These are phyloP conservation scores for Crenuchus spilurus DNA, from an alignment of 2,797 vertebrate species.

Conservation along the genomic window DNA sequence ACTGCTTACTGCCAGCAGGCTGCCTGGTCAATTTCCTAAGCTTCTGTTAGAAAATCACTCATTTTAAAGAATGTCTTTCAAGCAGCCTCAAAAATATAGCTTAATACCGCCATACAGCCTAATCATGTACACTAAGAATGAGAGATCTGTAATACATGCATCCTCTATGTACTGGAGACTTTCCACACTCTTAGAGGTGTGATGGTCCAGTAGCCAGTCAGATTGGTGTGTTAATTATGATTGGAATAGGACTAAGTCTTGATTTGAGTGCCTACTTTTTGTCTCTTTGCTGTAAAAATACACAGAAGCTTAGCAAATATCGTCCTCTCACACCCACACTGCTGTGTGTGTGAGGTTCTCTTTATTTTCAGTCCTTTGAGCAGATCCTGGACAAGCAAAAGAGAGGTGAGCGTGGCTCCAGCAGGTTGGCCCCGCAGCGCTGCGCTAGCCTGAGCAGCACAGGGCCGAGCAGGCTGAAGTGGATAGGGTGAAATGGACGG, in stretches of 20 bases:
- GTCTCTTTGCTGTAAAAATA: conserved; percentile 36
- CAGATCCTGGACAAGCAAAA: conserved; percentile 81
- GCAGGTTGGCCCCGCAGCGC: conserved; percentile 65
- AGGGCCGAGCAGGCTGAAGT: conserved; percentile 56
- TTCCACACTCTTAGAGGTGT: background rate
- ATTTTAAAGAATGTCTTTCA: conserved; percentile 25
- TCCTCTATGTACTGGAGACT: background rate
- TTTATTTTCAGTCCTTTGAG: conserved; percentile 77
- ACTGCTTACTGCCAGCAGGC: conserved; percentile 77
- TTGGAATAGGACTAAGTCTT: background rate
- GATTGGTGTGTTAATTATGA: background rate
- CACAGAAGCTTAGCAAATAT: conserved; percentile 82
- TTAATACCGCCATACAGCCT: no score
- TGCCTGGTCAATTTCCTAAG: conserved; percentile 78
- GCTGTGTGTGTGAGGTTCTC: conserved; percentile 72
- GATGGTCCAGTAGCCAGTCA: background rate
- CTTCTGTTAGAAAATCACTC: conserved; percentile 77
- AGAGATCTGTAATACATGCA: background rate
- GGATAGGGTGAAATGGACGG: conserved; percentile 64
- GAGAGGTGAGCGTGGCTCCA: conserved; percentile 73
- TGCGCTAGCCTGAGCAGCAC: conserved; percentile 58
- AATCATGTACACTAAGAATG: background rate
- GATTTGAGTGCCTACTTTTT: conserved; percentile 12
- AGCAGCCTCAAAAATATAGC: conserved; percentile 15
- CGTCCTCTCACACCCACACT: conserved; percentile 76